Conservation (phyloP, 2,113 vertebrate genomes). For the human region DNA sequence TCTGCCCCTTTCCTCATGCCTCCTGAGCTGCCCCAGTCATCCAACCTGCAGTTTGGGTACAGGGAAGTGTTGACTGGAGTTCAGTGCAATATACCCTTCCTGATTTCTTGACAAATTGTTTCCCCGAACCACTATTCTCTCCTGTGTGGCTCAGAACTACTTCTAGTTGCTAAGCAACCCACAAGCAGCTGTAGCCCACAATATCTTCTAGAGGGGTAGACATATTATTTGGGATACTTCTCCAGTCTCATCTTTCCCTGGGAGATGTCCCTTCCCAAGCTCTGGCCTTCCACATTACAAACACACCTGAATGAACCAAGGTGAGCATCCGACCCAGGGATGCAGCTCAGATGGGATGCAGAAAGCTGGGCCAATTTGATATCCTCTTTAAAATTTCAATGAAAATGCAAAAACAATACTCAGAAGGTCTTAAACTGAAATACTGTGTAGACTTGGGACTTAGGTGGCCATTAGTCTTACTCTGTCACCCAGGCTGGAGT, state of each 20-base stretch:
- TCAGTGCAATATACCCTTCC: not conserved
- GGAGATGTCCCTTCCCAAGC: not conserved
- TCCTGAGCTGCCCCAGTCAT: not conserved
- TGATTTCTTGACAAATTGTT: constrained; percentile 49
- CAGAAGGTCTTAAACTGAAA: not conserved
- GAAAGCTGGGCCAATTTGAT: not conserved
- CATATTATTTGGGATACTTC: not conserved
- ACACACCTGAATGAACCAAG: not conserved
- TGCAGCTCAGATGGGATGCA: not conserved
- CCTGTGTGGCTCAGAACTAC: constrained; percentile 52
- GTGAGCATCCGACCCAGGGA: not conserved
- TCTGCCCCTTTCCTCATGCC: accelerated
- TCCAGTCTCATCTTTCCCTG: not conserved
- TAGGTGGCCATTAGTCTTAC: not conserved
- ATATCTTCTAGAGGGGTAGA: not conserved
- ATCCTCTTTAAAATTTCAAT: not conserved
- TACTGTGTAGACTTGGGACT: not conserved
- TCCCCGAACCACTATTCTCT: constrained; percentile 40
- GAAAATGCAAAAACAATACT: not conserved
- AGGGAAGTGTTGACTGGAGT: not conserved
- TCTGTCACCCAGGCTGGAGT: too few species aligned
- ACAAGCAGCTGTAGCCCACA: constrained; percentile 39
- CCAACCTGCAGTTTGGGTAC: not conserved
- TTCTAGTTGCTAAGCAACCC: constrained; percentile 75
- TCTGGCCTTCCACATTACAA: not conserved